These are phyloP conservation scores for Hemibagrus wyckioides DNA, from an alignment of 2,113 vertebrate species.

Conservation along the genomic window DNA sequence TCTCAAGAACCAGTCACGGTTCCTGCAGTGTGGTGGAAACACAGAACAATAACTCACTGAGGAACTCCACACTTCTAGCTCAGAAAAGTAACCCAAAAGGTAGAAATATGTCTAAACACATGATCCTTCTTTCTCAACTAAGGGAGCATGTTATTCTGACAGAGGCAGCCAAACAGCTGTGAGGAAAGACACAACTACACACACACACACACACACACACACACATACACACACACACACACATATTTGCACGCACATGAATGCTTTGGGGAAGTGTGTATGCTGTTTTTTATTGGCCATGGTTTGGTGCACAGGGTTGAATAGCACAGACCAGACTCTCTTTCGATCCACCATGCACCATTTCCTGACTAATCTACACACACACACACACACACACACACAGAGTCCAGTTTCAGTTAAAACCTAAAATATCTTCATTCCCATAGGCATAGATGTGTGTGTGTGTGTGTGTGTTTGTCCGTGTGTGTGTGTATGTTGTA, in stretches of 20 bases:
- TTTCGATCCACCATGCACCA: constrained; percentile 52
- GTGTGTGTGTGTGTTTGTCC: constrained; percentile 26
- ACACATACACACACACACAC: constrained; percentile 34
- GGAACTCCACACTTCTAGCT: neutral
- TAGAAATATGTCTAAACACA: neutral
- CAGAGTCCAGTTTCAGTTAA: neutral
- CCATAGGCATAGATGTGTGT: neutral
- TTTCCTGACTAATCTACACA: constrained; percentile 45
- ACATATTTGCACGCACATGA: constrained; percentile 40
- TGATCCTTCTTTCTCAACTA: constrained; percentile 3
- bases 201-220: constrained; percentile 43
- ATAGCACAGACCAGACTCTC: constrained; percentile 49
- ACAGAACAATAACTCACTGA: neutral
- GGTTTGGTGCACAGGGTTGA: constrained; percentile 51
- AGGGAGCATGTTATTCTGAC: constrained; percentile 39
- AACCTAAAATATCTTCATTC: constrained; percentile 10
- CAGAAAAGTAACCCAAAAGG: neutral
- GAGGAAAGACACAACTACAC: constrained; percentile 28
- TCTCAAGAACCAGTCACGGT: neutral
- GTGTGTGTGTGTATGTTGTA: constrained; percentile 7
- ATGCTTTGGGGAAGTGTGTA: constrained; percentile 80
- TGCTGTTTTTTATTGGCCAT: constrained; percentile 81
- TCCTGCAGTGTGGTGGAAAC: neutral
- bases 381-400: constrained; percentile 36
- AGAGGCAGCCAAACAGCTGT: constrained; percentile 46